Conservation (phyloP, 2,797 vertebrate species). For the Acrocephalus scirpaceus region DNA sequence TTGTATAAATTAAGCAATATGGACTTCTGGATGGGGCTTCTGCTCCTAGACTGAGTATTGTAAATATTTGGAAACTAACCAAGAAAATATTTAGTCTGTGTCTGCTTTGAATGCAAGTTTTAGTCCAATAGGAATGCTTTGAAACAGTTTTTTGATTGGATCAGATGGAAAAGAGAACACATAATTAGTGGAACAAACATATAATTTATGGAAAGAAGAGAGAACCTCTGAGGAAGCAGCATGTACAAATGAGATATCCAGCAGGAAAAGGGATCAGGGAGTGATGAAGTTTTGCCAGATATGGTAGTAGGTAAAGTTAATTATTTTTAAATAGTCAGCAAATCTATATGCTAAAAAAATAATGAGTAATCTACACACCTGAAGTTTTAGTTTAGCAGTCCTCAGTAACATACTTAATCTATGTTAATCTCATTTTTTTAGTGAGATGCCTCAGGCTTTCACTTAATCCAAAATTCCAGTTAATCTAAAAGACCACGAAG, state of each 20-base stretch:
- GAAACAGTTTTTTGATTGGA: not conserved
- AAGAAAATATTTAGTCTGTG: slow-evolving; percentile 19
- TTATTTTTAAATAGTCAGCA: slow-evolving; percentile 36
- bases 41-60: not conserved
- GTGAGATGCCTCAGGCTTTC: slow-evolving; percentile 36
- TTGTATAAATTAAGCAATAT: not conserved
- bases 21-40: not conserved
- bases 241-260: not conserved
- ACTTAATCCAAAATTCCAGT: slow-evolving; percentile 55
- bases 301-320: not conserved
- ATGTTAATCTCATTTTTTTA: slow-evolving; percentile 30
- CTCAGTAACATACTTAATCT: not conserved
- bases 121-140: not conserved
- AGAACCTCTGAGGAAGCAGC: not conserved
- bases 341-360: not conserved
- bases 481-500: slow-evolving; percentile 41
- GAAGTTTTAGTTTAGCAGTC: slow-evolving; percentile 31
- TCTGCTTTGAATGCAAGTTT: not conserved
- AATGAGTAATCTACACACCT: not conserved
- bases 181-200: slow-evolving; percentile 6
- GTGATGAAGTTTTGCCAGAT: not conserved
- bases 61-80: not conserved
- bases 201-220: not conserved
- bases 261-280: not conserved
- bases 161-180: not conserved